These are phyloP conservation scores for Rissa tridactyla DNA, from an alignment of 2,113 vertebrate species.

Conservation along the genomic window DNA sequence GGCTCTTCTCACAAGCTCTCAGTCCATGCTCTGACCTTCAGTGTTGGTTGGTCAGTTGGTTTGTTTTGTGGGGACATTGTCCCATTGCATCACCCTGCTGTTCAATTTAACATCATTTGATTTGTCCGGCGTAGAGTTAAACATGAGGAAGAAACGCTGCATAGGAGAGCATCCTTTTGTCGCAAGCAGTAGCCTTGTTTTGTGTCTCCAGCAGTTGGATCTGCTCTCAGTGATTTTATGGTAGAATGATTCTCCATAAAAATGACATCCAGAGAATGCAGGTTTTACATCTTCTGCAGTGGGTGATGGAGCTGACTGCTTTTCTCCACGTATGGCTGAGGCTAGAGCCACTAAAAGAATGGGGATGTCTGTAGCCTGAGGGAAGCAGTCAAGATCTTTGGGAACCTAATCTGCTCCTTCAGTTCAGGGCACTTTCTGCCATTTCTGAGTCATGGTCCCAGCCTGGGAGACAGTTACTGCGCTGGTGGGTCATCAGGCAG, in stretches of 20 bases:
- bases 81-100: not conserved
- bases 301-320: not conserved
- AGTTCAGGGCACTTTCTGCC: not conserved
- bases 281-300: not conserved
- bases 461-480: not conserved
- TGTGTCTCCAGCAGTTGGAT: not conserved
- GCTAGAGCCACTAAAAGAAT: not conserved
- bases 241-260: not conserved
- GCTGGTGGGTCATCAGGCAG: not conserved
- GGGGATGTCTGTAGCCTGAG: not conserved
- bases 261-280: not conserved
- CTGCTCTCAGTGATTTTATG: not conserved
- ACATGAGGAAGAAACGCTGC: accelerated
- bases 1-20: not conserved
- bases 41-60: not conserved
- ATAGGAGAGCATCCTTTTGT: not conserved
- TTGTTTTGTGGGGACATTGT: not conserved
- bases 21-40: not conserved
- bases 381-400: not conserved
- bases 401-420: not conserved
- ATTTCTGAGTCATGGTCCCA: not conserved
- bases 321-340: not conserved
- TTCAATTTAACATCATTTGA: not conserved
- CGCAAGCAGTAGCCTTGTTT: not conserved
- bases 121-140: not conserved